Percentiles rank a stretch among this genome's conserved stretches.
Evolutionary conservation across 2,113 vertebrate species (phyloP).

Genomic region (Mystacornis crossleyi): DNA sequence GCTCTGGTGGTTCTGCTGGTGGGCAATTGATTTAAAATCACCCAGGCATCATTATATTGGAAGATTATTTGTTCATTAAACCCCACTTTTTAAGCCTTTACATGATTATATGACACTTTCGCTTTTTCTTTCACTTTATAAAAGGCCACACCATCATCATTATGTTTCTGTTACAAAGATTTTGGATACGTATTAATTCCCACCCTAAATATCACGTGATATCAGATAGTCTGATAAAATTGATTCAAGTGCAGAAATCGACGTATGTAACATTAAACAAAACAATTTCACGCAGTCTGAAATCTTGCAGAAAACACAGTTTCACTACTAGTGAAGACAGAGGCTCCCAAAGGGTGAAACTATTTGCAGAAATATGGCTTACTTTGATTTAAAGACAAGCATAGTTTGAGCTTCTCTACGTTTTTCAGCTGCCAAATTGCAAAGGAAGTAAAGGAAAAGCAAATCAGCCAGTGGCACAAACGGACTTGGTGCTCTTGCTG

Average conservation of each 20-base stretch:
- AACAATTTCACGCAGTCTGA: not conserved
- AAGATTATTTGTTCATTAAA: not conserved
- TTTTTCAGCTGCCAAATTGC: not conserved
- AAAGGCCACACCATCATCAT: not conserved
- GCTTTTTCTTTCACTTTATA: not conserved
- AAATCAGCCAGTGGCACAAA: not conserved
- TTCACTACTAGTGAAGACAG: not conserved
- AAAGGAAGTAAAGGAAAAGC: not conserved
- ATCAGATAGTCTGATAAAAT: not conserved
- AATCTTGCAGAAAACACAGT: not conserved
- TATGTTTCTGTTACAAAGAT: not conserved
- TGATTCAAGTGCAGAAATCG: not conserved
- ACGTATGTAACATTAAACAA: not conserved
- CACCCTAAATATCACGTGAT: not conserved
- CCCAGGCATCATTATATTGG: not conserved
- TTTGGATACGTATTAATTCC: not conserved
- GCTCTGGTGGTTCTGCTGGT: not conserved
- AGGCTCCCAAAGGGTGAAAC: not conserved
- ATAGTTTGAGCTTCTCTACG: not conserved
- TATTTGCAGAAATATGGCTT: not conserved
- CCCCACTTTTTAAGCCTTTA: not conserved
- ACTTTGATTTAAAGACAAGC: not conserved
- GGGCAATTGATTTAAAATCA: not conserved
- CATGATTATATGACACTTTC: not conserved
- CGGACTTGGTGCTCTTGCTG: not conserved